phyloP scores from a whole-genome alignment of 2,113 vertebrate genomes.

The Tiliqua scincoides region DNA sequence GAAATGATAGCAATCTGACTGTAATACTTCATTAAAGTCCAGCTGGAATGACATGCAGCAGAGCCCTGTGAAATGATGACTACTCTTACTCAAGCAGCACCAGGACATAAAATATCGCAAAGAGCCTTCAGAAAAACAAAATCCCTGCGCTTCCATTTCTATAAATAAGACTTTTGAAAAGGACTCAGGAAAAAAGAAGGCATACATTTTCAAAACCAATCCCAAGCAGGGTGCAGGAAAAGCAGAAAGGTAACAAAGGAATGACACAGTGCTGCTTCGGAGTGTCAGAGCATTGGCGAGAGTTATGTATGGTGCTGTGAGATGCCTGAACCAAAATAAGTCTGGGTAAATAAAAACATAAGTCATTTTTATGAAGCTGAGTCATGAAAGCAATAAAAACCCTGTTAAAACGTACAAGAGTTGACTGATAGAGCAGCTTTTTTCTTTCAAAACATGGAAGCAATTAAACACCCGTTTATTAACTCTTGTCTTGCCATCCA shows the following conservation, averaged over 20 bases:
- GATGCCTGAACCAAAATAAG: slow-evolving; percentile 23
- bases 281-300: background rate
- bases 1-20: slow-evolving; percentile 26
- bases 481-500: background rate
- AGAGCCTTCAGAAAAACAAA: slow-evolving; percentile 25
- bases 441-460: slow-evolving; percentile 6
- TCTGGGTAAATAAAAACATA: slow-evolving; percentile 24
- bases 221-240: slow-evolving; percentile 2
- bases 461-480: slow-evolving; percentile 10
- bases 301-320: slow-evolving; percentile 12
- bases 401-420: slow-evolving; percentile 31
- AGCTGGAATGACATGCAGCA: slow-evolving; percentile 17
- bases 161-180: slow-evolving; percentile 23
- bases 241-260: background rate
- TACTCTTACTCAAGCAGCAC: slow-evolving; percentile 1
- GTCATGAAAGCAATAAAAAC: slow-evolving; percentile 28
- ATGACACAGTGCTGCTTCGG: background rate
- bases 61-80: slow-evolving; percentile 21
- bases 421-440: slow-evolving; percentile 1
- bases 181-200: background rate
- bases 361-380: slow-evolving; percentile 26
- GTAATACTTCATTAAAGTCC: slow-evolving; percentile 37
- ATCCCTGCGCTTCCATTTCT: slow-evolving; percentile 8
- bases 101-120: background rate
- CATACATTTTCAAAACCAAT: slow-evolving; percentile 14